Percentiles rank a stretch among this genome's conserved stretches.
Conservation (phyloP, 92 coral and sea anemone species). For the Palythoa caribaeorum region DNA sequence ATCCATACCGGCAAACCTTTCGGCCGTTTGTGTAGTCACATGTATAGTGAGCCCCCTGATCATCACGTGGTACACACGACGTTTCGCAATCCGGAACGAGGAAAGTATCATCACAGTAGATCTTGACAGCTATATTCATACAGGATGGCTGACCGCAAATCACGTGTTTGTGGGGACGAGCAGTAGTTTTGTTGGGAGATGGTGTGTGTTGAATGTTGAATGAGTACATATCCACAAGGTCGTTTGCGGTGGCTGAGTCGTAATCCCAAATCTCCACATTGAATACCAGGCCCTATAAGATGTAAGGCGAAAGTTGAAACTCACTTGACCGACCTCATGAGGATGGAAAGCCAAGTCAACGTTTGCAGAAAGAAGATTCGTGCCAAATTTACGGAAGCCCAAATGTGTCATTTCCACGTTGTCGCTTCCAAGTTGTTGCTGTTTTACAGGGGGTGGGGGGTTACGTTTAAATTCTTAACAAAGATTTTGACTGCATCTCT, state of each 20-base stretch:
- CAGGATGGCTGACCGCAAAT: constrained; percentile 62
- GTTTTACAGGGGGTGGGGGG: too few species aligned
- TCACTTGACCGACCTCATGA: not conserved
- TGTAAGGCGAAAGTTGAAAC: not conserved
- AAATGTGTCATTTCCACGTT: too few species aligned
- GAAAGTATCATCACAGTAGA: constrained; percentile 69
- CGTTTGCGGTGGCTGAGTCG: constrained; percentile 55
- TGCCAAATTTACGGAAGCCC: too few species aligned
- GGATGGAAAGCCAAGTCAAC: not conserved
- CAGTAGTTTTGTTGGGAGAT: constrained; percentile 27
- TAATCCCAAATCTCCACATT: constrained; percentile 72
- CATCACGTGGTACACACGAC: constrained; percentile 80
- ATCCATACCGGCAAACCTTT: constrained; percentile 65
- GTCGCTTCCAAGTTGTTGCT: too few species aligned
- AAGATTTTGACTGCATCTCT: too few species aligned
- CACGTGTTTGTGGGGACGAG: constrained; percentile 41
- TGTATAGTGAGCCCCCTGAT: constrained; percentile 73
- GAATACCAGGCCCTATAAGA: constrained; percentile 60
- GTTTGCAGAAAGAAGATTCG: too few species aligned
- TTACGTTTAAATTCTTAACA: too few species aligned
- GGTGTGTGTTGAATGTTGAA: constrained; percentile 55
- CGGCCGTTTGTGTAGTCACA: constrained; percentile 73
- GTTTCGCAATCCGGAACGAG: constrained; percentile 77
- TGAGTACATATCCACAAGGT: constrained; percentile 65
- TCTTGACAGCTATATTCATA: constrained; percentile 63